Evolutionary conservation across 2,797 vertebrate species (phyloP).

Genomic region (Cygnus olor): DNA sequence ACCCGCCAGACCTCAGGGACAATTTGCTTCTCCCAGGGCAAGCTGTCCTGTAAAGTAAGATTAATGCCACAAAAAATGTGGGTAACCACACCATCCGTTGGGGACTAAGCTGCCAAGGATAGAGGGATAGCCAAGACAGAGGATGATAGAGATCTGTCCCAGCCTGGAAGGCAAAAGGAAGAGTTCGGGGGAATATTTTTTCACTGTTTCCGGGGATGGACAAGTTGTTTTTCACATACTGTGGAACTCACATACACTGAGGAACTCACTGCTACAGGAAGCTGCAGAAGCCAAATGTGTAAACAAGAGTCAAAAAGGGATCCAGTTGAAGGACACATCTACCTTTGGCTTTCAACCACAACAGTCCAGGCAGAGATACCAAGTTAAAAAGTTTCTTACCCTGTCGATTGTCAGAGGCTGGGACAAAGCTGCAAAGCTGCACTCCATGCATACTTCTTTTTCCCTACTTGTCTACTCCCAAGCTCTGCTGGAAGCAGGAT

Average conservation of each 20-base stretch:
- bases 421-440: background rate
- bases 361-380: background rate
- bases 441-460: background rate
- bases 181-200: background rate
- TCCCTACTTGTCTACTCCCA: rapidly evolving
- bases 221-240: background rate
- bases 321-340: background rate
- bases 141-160: background rate
- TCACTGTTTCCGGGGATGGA: background rate
- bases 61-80: background rate
- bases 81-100: background rate
- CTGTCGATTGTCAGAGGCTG: background rate
- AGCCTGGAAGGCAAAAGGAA: background rate
- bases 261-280: background rate
- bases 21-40: background rate
- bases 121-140: background rate
- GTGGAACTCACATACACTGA: too few relatives aligned
- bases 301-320: background rate
- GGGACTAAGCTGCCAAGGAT: background rate
- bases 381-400: background rate
- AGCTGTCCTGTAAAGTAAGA: rapidly evolving
- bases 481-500: background rate
- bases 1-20: background rate
- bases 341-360: background rate
- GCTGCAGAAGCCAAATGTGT: background rate